Evolutionary conservation across 2,888 invertebrate genomes (phyloP), one percentile per base, ranked within the genome.

Genomic region (Hypercompe scribonia): DNA sequence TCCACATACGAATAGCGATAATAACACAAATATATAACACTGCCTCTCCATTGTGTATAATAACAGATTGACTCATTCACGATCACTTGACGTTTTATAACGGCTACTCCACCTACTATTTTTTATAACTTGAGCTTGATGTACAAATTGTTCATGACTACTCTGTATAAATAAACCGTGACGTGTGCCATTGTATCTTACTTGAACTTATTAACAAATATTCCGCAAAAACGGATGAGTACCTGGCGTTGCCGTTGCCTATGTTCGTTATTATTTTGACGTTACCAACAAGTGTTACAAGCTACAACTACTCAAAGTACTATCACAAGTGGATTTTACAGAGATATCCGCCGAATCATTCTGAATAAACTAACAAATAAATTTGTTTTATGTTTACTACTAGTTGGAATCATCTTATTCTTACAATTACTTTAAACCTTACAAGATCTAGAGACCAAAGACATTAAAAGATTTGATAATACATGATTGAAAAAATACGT

Each of bases 31-130:
- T 77, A 81, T 76, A 75, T 84, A 83, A 85, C 80, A 84, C 79
- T 79, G 86, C 75, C 83, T 87, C 75, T 87, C 90, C 94, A 94
- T 94, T 93, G 92, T 93, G 87, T 88, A 5, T 33, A 69, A 1
- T 61, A 28, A 28, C 73, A 70, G 77, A 84, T 85, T 91, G 92
- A 92, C 84, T 89, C 90, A 90, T 88, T 79, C 85, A 83, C 77
- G 76, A 71, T 74, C 69, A 82, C 39, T 79, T 86, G 85, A 86
- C 85, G 83, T 83, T 82, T 78, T 76, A 67, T 72, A 82, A 86
- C 83, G 84, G 81, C 79, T 80, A 75, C 72, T 68, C 70, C 36
- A 73, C 75, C 76, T 74, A 76, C 68, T 65, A 76, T 76, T 78
- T 66, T 68, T 77, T 72, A 74, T 39, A 68, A 78, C 72, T 72